Base-by-base conservation (phyloP, 2,888 invertebrate genomes). In the Mesorhabditis belari region DNA sequence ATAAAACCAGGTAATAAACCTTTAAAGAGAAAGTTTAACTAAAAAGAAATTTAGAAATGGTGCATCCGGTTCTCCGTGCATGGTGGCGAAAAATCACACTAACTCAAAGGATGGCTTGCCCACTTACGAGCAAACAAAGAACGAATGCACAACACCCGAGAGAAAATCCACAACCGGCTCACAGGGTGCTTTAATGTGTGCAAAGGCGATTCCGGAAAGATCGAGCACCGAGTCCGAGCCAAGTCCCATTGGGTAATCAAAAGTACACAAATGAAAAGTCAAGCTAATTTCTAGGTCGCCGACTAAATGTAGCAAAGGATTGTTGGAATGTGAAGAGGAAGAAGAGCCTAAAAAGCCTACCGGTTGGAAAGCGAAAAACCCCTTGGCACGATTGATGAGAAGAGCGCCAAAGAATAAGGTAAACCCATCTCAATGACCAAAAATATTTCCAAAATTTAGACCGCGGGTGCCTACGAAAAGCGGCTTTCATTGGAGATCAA, bases 401-500 rank as follows among this genome's bases (percentile, higher is more conserved):
- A 58, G 69, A 29, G 67, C 67, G n/a, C 71, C 66, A 17, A 65
- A 65, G 58, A 71, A 69, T 27, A 62, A 62, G 59, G 62, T 59
- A n/a, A 12, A 24, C 29, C 17, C 17, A 5, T 23, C 53, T 35
- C 51, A 21, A 23, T 61, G 59, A 9, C 71, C 71, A 35, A 58
- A 66, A 29, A 66, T 65, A n/a, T n/a, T n/a, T n/a, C n/a, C 62
- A 66, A 63, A n/a, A 4, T 55, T 49, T 53, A 67, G 56, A 73
- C 77, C 9, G 77, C 73, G 0, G 67, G 78, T 35, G 75, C 78
- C 0, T 80, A 80, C 61, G 79, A 79, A 60, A 80, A 80, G 59
- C 65, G 79, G 1, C 69, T 79, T 3, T 77, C 77, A 4, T 63
- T 79, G 17, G 79, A 79, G 64, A 80, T 79, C 60, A 79, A 79